Conservation (phyloP, 23 tunicate species). For the Diplosoma virens region DNA sequence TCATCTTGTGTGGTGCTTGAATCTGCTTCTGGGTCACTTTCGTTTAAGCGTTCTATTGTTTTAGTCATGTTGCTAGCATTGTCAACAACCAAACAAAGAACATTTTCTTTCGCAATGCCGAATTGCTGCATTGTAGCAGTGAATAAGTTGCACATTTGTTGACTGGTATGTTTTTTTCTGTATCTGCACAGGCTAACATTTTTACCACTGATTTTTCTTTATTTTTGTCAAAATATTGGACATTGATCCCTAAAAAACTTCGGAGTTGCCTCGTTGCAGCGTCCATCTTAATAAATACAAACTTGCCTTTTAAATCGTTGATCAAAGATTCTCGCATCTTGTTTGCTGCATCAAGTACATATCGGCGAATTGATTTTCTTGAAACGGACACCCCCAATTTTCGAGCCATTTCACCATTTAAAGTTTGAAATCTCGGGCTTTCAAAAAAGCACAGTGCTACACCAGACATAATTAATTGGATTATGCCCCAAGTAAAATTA, state of each 20-base stretch:
- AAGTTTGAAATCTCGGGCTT: conserved; percentile 1
- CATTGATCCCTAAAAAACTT: conserved; percentile 12
- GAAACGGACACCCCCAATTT: conserved; percentile 1
- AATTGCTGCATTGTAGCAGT: neutral
- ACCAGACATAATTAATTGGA: conserved; percentile 10
- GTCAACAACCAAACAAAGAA: conserved; percentile 1
- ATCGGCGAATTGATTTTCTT: conserved; percentile 1
- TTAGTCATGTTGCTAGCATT: conserved; percentile 15
- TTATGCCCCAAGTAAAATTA: neutral
- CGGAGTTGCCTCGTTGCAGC: conserved; percentile 8
- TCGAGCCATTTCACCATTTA: neutral
- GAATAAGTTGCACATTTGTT: neutral
- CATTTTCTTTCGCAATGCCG: neutral
- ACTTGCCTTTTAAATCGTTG: conserved; percentile 1
- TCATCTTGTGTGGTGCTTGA: neutral
- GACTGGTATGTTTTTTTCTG: conserved; percentile 3
- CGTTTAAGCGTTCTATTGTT: conserved; percentile 10
- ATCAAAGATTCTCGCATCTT: neutral
- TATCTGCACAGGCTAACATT: conserved; percentile 3
- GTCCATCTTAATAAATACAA: neutral
- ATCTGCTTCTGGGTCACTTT: neutral
- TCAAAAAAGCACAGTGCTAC: neutral
- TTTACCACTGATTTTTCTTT: conserved; percentile 1
- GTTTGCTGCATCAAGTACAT: conserved; percentile 7
- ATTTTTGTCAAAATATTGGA: neutral